Evolutionary conservation across 2,113 vertebrate species (phyloP).

Genomic region (Pogonocichla stellata): DNA sequence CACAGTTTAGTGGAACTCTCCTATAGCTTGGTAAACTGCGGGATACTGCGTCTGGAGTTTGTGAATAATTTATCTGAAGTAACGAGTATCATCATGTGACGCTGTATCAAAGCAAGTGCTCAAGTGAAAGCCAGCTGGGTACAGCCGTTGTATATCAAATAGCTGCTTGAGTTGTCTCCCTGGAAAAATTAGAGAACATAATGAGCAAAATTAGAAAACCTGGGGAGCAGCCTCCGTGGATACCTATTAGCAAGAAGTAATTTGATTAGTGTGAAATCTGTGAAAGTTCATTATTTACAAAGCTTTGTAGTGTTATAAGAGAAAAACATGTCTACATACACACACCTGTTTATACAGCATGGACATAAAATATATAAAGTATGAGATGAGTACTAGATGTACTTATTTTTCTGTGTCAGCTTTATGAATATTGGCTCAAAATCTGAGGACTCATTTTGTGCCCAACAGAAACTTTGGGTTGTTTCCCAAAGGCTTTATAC

Average conservation of each 20-base stretch:
- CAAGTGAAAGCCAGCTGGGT: slow-evolving; percentile 46
- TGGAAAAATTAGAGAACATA: slow-evolving; percentile 65
- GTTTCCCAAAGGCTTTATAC: slow-evolving; percentile 15
- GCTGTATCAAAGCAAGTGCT: slow-evolving; percentile 49
- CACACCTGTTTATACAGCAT: background rate
- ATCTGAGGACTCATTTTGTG: background rate
- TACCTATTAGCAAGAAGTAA: slow-evolving; percentile 19
- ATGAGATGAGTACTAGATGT: background rate
- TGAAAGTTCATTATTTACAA: slow-evolving; percentile 28
- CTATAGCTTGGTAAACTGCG: slow-evolving; percentile 8
- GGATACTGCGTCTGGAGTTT: slow-evolving; percentile 52
- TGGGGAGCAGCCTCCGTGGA: slow-evolving; percentile 17
- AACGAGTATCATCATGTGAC: slow-evolving; percentile 55
- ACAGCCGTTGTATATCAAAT: slow-evolving; percentile 39
- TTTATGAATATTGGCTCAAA: slow-evolving; percentile 27
- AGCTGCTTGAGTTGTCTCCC: slow-evolving; percentile 45
- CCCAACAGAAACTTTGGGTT: background rate
- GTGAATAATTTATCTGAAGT: slow-evolving; percentile 64
- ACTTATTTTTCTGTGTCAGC: background rate
- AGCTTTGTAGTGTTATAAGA: background rate
- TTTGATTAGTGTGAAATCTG: slow-evolving; percentile 29
- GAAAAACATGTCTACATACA: background rate
- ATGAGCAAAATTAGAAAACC: slow-evolving; percentile 53
- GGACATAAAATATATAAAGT: background rate
- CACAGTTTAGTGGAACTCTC: background rate